A percentile compares a stretch with the other conserved stretches of the same genome.
phyloP scores from a whole-genome alignment of 2,113 vertebrate genomes.

The Dasyornis broadbenti region DNA sequence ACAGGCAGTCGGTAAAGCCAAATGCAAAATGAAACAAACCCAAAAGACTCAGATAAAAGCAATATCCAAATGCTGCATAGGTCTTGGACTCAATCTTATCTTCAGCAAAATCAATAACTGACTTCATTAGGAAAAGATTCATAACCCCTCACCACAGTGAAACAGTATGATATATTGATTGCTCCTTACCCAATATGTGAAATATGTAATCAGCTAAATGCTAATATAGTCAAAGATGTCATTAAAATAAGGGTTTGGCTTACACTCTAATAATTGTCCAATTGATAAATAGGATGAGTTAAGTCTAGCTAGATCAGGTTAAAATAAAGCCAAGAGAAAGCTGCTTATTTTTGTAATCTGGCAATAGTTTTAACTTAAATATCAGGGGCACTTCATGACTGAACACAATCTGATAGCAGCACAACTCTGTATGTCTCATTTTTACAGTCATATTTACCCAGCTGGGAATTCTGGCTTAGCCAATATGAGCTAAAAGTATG shows the following conservation, averaged over 20 bases:
- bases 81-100: not conserved
- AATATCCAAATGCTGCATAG: not conserved
- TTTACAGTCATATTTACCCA: not conserved
- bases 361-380: not conserved
- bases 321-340: not conserved
- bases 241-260: not conserved
- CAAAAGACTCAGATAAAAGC: not conserved
- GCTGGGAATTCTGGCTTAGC: not conserved
- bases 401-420: not conserved
- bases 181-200: not conserved
- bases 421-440: not conserved
- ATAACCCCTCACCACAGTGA: not conserved
- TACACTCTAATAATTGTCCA: not conserved
- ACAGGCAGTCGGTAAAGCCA: not conserved
- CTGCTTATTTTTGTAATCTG: not conserved
- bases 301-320: not conserved
- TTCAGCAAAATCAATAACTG: not conserved
- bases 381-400: not conserved
- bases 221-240: not conserved
- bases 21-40: not conserved
- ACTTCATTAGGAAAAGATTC: slow-evolving; percentile 4
- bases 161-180: not conserved
- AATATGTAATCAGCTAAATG: not conserved
- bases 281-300: not conserved
- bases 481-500: not conserved